Base-by-base conservation (phyloP, 2,888 invertebrate species). In the Oegoconia quadripuncta region DNA sequence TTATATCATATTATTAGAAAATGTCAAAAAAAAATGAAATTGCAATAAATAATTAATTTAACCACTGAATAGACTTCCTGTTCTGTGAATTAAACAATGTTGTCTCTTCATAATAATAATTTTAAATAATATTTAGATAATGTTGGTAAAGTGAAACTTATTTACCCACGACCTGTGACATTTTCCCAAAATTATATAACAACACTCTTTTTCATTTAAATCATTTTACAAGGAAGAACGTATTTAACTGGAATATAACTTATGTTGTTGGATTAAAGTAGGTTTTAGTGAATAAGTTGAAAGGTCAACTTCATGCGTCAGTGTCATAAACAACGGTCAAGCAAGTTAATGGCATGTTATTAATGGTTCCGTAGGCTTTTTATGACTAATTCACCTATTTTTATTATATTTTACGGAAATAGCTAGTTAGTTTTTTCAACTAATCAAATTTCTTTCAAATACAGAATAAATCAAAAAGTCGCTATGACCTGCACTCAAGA, bases 81-180 rank as follows among this genome's bases (percentile, higher is more conserved):
- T n/a, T n/a, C n/a, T n/a, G n/a, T n/a, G n/a, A n/a, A n/a, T n/a
- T n/a, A n/a, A n/a, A n/a, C n/a, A n/a, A n/a, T n/a, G n/a, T n/a
- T n/a, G n/a, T n/a, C n/a, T n/a, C n/a, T n/a, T n/a, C n/a, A n/a
- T n/a, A n/a, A n/a, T n/a, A n/a, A n/a, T n/a, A n/a, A n/a, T n/a
- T n/a, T n/a, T n/a, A n/a, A n/a, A n/a, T n/a, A n/a, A n/a, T n/a
- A n/a, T n/a, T n/a, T n/a, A n/a, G n/a, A n/a, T n/a, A n/a, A n/a
- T n/a, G n/a, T n/a, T n/a, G n/a, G n/a, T n/a, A n/a, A n/a, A n/a
- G 26, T 18, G 20, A 12, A 28, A 13, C 27, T 11, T 31, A 26
- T 29, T 30, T 22, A 33, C 29, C 18, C 34, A 38, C 23, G 39
- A 36, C 39, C 35, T 37, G 22, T 28, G 29, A 11, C 14, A 27